phyloP scores from a whole-genome alignment of 2,888 invertebrate genomes.

The Meliscaeva auricollis region DNA sequence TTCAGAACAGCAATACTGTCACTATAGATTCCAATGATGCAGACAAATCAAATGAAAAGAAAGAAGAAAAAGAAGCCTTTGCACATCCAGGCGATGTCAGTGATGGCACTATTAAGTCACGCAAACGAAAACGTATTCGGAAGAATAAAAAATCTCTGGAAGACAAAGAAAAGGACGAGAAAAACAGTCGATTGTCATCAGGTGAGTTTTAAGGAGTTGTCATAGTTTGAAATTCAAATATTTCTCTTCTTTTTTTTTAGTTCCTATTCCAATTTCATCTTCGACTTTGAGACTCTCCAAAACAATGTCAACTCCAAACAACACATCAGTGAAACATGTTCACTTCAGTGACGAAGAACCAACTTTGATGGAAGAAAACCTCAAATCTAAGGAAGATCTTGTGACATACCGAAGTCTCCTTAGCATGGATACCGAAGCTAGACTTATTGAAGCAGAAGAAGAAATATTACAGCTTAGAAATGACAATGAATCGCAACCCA shows the following conservation, averaged over 20 bases:
- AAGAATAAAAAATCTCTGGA: conserved; percentile 29
- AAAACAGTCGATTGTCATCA: conserved; percentile 39
- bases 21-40: neutral
- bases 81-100: neutral
- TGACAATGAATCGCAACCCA: neutral
- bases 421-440: neutral
- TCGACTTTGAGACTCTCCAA: conserved; percentile 47
- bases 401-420: conserved; percentile 26
- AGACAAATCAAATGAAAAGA: neutral
- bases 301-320: conserved; percentile 33
- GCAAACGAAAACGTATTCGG: conserved; percentile 43
- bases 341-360: conserved; percentile 23
- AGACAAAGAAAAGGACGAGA: neutral
- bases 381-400: neutral
- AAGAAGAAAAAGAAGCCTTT: neutral
- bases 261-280: conserved; percentile 64
- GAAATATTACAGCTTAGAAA: no score
- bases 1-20: conserved; percentile 3
- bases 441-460: conserved; percentile 22
- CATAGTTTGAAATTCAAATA: neutral
- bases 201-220: conserved; percentile 12
- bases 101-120: conserved; percentile 37
- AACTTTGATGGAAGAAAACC: conserved; percentile 3
- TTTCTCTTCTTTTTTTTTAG: neutral
- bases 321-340: conserved; percentile 33